A percentile compares a stretch with the other conserved stretches of the same genome.
phyloP scores from a whole-genome alignment of 2,888 invertebrate species.

The Heteropelma amictum region DNA sequence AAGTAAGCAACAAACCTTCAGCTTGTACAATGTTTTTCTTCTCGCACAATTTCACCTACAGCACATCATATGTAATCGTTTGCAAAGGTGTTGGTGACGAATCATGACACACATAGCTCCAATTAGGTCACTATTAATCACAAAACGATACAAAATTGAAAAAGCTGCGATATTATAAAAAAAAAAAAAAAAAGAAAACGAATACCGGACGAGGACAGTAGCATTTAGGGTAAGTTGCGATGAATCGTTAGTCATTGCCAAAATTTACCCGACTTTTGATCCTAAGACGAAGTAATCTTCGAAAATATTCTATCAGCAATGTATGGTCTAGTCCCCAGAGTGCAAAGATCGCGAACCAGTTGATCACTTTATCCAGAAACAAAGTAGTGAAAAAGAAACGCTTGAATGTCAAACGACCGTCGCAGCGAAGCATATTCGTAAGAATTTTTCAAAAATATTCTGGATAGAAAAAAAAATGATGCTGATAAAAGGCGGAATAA shows the following conservation, averaged over 20 bases:
- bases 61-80: constrained; percentile 22
- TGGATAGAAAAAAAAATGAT: too few species aligned
- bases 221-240: constrained; percentile 3
- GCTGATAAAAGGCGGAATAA: too few species aligned
- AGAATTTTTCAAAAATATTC: neutral
- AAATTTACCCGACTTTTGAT: neutral
- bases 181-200: neutral
- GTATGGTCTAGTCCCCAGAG: too few species aligned
- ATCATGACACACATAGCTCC: neutral
- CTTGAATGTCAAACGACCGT: neutral
- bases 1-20: constrained; percentile 61
- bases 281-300: neutral
- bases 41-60: constrained; percentile 1
- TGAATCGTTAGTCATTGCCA: neutral
- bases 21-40: neutral
- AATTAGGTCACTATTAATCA: neutral
- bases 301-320: neutral
- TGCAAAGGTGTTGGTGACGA: constrained; percentile 28
- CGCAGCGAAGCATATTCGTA: neutral
- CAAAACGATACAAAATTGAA: neutral
- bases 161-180: neutral
- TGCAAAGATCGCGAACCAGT: too few species aligned
- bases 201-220: neutral
- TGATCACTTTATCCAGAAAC: too few species aligned
- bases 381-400: too few species aligned